Percentiles rank a stretch among this genome's conserved stretches.
Conservation (phyloP, 2,888 invertebrate genomes). For the Apamea sordens region DNA sequence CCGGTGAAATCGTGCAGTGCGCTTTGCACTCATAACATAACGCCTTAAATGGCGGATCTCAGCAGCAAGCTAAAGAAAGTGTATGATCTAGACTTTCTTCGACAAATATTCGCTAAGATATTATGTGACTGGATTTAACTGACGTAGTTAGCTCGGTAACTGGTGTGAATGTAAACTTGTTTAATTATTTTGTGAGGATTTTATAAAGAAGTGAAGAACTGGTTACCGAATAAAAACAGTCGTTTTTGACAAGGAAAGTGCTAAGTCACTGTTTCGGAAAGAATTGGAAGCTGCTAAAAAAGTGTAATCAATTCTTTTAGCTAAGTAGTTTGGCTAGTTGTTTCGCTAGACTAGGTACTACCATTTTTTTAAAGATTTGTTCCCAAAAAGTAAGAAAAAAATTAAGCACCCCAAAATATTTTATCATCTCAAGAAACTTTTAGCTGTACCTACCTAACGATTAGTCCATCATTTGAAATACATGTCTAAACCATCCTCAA, state of each 20-base stretch:
- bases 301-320: background rate
- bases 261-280: no score
- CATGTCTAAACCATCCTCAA: background rate
- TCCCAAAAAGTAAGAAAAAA: background rate
- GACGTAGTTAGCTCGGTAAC: background rate
- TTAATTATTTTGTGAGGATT: background rate
- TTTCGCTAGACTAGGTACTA: no score
- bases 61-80: conserved; percentile 46
- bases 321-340: background rate
- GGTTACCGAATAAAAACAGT: no score
- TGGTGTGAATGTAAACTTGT: conserved; percentile 3
- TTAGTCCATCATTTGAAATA: background rate
- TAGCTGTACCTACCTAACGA: background rate
- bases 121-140: conserved; percentile 31
- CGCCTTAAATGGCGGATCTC: conserved; percentile 58
- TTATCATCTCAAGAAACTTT: background rate
- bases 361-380: no score
- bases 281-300: no score
- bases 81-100: conserved; percentile 57
- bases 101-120: conserved; percentile 49
- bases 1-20: conserved; percentile 66
- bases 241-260: background rate
- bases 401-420: background rate
- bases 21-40: conserved; percentile 65
- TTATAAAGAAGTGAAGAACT: background rate